Base-by-base conservation (phyloP, 2,888 invertebrate genomes). In the Dinocampus coccinellae region DNA sequence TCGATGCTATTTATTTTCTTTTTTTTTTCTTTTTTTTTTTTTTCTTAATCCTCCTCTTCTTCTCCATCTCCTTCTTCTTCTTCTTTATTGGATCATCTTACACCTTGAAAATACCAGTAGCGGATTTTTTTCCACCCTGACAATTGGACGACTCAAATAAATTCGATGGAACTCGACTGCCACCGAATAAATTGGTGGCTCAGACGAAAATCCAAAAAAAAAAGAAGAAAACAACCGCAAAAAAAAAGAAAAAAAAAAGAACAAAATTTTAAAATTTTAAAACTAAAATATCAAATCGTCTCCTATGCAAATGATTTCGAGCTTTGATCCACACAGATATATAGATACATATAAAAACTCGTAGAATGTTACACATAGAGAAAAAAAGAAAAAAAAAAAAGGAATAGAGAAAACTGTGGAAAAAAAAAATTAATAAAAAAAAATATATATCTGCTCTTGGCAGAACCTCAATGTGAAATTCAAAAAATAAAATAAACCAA, bases 351-450 rank as follows among this genome's bases (percentile, higher is more conserved):
- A n/a, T n/a, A n/a, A n/a, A n/a, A n/a, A n/a, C n/a, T n/a, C n/a
- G n/a, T n/a, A n/a, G n/a, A n/a, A n/a, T n/a, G n/a, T n/a, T n/a
- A n/a, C n/a, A n/a, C n/a, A n/a, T n/a, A n/a, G n/a, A n/a, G n/a
- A n/a, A n/a, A n/a, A n/a, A n/a, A n/a, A n/a, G n/a, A n/a, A n/a
- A n/a, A n/a, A n/a, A n/a, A n/a, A n/a, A n/a, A n/a, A n/a, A n/a
- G n/a, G n/a, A n/a, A n/a, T n/a, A n/a, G n/a, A n/a, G n/a, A n/a
- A n/a, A n/a, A n/a, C n/a, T 26, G 9, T 55, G 24, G 53, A 16
- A 16, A 26, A 55, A 16, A 55, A 55, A 55, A 55, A 55, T 24
- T n/a, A n/a, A n/a, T n/a, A n/a, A 39, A 39, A 47, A 47, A 47
- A 47, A 39, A 39, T 3, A 3, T n/a, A 47, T 7, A 47, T 7